phyloP scores from a whole-genome alignment of 2,888 invertebrate genomes.

The Limulus polyphemus region DNA sequence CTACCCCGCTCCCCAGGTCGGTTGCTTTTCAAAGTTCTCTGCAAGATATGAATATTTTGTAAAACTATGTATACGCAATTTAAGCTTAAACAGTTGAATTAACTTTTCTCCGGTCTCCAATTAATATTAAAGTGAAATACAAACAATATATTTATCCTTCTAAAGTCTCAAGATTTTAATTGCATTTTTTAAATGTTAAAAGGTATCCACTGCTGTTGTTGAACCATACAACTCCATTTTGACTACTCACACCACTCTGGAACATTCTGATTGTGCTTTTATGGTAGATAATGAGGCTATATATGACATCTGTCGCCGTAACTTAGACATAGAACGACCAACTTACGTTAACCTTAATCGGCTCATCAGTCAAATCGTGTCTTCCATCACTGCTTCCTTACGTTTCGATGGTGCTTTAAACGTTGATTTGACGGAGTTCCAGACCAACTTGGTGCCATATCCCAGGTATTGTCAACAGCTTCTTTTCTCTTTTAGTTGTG shows the following conservation, averaged over 20 bases:
- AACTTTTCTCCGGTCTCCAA: not conserved
- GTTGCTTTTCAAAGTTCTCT: not conserved
- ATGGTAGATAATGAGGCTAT: constrained; percentile 87
- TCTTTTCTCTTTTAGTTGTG: no score
- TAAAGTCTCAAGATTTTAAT: no score
- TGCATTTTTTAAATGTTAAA: not conserved
- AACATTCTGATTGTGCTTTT: constrained; percentile 33
- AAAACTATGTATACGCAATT: no score
- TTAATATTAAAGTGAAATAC: no score
- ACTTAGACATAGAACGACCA: constrained; percentile 68
- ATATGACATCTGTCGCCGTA: constrained; percentile 77
- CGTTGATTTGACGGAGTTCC: constrained; percentile 69
- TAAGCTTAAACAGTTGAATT: not conserved
- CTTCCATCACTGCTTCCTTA: constrained; percentile 37
- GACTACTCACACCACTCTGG: constrained; percentile 28
- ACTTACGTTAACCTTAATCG: constrained; percentile 79
- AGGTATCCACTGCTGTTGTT: constrained; percentile 61
- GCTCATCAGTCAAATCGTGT: constrained; percentile 81
- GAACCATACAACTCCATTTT: constrained; percentile 91
- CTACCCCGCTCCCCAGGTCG: constrained; percentile 28
- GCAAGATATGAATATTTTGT: no score
- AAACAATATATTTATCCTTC: no score
- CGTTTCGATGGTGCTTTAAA: constrained; percentile 64
- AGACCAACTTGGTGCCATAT: constrained; percentile 75
- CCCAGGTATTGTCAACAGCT: constrained; percentile 45